Evolutionary conservation across 2,797 vertebrate genomes (phyloP).

Genomic region (Phrynocephalus guinanensis): DNA sequence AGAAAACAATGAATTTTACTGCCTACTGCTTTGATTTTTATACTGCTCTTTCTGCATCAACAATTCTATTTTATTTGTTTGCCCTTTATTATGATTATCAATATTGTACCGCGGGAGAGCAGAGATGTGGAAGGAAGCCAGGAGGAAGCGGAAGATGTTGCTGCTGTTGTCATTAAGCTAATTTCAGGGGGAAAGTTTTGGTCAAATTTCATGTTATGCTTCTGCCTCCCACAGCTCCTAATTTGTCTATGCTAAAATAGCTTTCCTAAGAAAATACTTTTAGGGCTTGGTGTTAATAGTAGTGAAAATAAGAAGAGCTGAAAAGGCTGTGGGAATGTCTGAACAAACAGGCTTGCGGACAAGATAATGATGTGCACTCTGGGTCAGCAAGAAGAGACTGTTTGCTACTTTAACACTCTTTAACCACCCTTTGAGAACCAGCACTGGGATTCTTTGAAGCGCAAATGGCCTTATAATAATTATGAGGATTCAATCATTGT

Average conservation of each 20-base stretch:
- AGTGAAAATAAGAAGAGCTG: neutral
- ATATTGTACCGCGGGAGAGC: conserved; percentile 15
- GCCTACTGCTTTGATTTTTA: conserved; percentile 8
- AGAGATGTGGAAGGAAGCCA: conserved; percentile 13
- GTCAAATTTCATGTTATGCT: neutral
- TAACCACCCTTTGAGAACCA: neutral
- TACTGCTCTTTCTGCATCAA: conserved; percentile 7
- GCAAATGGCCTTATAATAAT: too few species aligned
- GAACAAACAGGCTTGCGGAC: conserved; percentile 12
- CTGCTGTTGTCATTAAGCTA: conserved; percentile 36
- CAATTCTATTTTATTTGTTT: conserved; percentile 16
- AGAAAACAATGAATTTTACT: neutral
- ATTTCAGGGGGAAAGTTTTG: conserved; percentile 13
- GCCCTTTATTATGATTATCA: neutral
- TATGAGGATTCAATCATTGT: neutral
- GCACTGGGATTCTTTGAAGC: neutral
- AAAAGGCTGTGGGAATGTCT: neutral
- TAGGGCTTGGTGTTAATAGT: neutral
- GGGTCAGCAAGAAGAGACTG: neutral
- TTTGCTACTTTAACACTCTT: neutral
- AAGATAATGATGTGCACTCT: conserved; percentile 1
- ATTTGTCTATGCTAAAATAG: conserved; percentile 23
- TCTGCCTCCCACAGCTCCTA: neutral
- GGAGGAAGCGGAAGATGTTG: conserved; percentile 4
- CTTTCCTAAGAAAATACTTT: neutral